A percentile compares a stretch with the other conserved stretches of the same genome.
Evolutionary conservation across 2,888 invertebrate genomes (phyloP).

Genomic region (Penaeus monodon): DNA sequence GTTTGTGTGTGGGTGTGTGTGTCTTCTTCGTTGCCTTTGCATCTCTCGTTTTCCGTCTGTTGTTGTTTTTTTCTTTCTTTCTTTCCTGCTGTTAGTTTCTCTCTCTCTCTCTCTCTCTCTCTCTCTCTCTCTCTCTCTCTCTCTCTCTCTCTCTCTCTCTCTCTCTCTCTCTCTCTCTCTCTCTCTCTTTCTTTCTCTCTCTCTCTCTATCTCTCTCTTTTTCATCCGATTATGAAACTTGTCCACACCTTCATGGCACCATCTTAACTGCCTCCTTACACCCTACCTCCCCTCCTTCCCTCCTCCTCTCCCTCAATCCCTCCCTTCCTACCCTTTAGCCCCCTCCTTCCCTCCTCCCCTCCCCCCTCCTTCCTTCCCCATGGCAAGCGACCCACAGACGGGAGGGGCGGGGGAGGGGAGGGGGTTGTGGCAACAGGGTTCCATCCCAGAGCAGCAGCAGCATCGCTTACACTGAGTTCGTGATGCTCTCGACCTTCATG

Average conservation of each 20-base stretch:
- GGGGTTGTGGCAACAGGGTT: background rate
- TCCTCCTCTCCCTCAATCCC: background rate
- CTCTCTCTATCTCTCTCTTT: conserved; percentile 26
- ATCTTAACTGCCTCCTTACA: background rate
- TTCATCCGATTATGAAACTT: background rate
- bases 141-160: conserved; percentile 33
- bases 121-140: conserved; percentile 42
- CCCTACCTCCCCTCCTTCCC: background rate
- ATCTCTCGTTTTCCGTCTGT: too few relatives aligned
- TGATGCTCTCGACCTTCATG: background rate
- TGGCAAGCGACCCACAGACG: background rate
- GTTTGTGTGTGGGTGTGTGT: too few relatives aligned
- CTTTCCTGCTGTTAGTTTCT: too few relatives aligned
- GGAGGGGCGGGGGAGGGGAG: background rate
- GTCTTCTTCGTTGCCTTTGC: too few relatives aligned
- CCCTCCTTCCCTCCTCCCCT: background rate
- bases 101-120: conserved; percentile 35
- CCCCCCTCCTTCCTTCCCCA: background rate
- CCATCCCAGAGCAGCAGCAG: too few relatives aligned
- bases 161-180: conserved; percentile 31
- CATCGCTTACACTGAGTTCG: background rate
- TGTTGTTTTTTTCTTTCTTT: background rate
- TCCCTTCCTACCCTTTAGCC: background rate
- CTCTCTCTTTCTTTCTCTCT: conserved; percentile 32
- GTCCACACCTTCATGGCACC: background rate